These are phyloP conservation scores for Callochromis pleurospilus DNA, from an alignment of 2,113 vertebrate genomes.

Conservation along the genomic window DNA sequence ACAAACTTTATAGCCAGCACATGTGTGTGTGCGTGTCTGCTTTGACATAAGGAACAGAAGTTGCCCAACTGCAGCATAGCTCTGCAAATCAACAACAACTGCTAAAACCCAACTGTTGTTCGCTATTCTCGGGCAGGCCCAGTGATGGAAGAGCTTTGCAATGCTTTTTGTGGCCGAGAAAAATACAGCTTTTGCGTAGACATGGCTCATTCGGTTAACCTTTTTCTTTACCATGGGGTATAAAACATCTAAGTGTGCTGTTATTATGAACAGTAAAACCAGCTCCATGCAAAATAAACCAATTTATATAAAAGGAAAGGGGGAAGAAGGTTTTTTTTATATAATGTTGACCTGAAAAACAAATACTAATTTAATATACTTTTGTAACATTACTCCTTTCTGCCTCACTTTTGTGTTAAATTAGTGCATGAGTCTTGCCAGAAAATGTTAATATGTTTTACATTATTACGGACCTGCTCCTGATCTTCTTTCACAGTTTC, in stretches of 20 bases:
- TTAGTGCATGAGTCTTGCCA: not conserved
- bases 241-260: conserved; percentile 39
- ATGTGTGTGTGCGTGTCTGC: conserved; percentile 34
- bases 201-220: conserved; percentile 48
- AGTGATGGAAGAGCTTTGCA: conserved; percentile 57
- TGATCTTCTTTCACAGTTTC: not conserved
- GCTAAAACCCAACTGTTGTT: conserved; percentile 64
- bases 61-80: conserved; percentile 58
- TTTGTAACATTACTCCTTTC: not conserved
- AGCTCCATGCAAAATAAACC: conserved; percentile 27
- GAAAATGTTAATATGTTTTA: not conserved
- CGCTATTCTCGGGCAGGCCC: conserved; percentile 27
- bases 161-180: conserved; percentile 56
- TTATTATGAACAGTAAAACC: conserved; percentile 41
- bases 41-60: conserved; percentile 52
- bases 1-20: conserved; percentile 50
- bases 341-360: conserved; percentile 1
- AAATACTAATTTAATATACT: not conserved
- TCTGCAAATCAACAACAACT: conserved; percentile 68
- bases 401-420: not conserved
- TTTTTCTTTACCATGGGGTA: conserved; percentile 28
- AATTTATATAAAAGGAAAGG: conserved; percentile 2
- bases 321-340: not conserved
- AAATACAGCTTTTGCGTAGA: conserved; percentile 41
- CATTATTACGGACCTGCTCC: not conserved